Evolutionary conservation across 2,888 invertebrate species (phyloP), one percentile per base, ranked within the genome.

Genomic region (Noctua pronuba): DNA sequence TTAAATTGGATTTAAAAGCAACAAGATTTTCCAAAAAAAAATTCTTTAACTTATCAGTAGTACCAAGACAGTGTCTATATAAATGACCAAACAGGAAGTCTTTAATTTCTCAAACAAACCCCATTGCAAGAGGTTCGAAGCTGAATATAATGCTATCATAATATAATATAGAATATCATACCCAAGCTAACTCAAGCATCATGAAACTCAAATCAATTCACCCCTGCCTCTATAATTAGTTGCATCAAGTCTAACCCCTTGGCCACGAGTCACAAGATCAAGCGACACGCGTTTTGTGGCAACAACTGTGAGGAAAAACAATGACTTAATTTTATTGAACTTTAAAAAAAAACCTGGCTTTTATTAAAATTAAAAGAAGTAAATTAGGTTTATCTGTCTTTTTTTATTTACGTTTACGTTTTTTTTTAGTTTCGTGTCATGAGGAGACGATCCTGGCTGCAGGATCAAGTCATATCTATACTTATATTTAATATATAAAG

Each of bases 121-220:
- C 16, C 1, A 21, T 24, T 38, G 10, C 44, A 73, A n/a, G 18
- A 44, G 0, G 11, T 35, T 31, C 1, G n/a, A n/a, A 46, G 28
- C 4, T 16, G 13, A 10, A 11, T n/a, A n/a, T 24, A 7, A 11
- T 8, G 13, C 5, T 31, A 11, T 24, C 31, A 65, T 24, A 21
- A 65, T n/a, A 28, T 31, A 18, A 18, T 16, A 62, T 38, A 62
- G 1, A n/a, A 11, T n/a, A n/a, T n/a, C n/a, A n/a, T n/a, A n/a
- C n/a, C 38, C 11, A n/a, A 58, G 11, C 31, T 8, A 11, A 46
- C 52, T 58, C 35, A 41, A 69, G 6, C n/a, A 60, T 16, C 38
- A 69, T 55, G 68, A 75, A 79, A 84, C 18, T 69, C 41, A 66
- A 75, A 84, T 66, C 49, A 73, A 80, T 60, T 35, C 60, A 31